A percentile compares a stretch with the other conserved stretches of the same genome.
Evolutionary conservation across 2,113 vertebrate genomes (phyloP).

Genomic region (Leucosticte australis): DNA sequence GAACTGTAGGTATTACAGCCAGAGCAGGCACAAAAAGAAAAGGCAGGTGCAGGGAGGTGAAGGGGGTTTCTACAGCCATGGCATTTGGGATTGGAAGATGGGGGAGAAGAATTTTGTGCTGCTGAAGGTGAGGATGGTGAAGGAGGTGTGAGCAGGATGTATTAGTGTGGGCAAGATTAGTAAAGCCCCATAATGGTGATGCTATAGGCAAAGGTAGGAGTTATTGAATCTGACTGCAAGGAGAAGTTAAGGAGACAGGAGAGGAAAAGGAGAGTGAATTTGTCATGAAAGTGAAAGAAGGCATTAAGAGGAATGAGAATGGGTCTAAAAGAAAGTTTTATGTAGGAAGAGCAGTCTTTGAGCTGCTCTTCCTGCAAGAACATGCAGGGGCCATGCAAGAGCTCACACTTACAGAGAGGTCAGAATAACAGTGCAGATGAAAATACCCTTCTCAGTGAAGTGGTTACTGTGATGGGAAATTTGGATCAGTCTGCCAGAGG

Average conservation of each 20-base stretch:
- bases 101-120: background rate
- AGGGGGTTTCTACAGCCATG: background rate
- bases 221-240: background rate
- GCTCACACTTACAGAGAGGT: background rate
- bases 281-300: background rate
- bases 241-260: background rate
- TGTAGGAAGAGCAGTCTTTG: background rate
- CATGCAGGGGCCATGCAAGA: background rate
- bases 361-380: background rate
- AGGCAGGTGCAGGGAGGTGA: background rate
- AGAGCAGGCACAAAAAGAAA: background rate
- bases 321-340: background rate
- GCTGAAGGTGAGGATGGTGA: background rate
- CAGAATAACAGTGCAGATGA: background rate
- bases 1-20: background rate
- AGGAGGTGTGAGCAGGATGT: background rate
- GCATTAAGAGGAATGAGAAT: background rate
- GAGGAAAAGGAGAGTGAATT: background rate
- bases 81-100: background rate
- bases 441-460: background rate
- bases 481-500: background rate
- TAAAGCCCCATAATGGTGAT: background rate
- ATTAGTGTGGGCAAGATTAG: background rate
- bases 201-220: background rate
- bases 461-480: background rate